Percentiles rank a stretch among this genome's conserved stretches.
phyloP scores from a whole-genome alignment of 2,113 vertebrate genomes.

The Butorides virescens region DNA sequence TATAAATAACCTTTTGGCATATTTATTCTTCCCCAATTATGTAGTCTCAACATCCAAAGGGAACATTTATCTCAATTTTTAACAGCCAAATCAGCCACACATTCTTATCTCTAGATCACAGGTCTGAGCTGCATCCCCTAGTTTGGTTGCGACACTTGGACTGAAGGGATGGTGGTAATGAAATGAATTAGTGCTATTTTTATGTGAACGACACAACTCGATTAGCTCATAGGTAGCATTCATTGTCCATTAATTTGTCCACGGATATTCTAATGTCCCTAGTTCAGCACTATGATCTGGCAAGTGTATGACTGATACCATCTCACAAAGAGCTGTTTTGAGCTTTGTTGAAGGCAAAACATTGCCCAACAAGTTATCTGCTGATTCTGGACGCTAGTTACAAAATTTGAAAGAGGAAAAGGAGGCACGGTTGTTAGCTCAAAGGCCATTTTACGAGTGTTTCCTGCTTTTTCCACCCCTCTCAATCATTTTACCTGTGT shows the following conservation, averaged over 20 bases:
- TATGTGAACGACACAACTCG: background rate
- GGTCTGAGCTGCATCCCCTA: background rate
- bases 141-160: background rate
- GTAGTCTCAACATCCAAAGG: background rate
- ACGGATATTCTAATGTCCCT: background rate
- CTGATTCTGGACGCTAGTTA: background rate
- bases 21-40: background rate
- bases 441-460: background rate
- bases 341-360: background rate
- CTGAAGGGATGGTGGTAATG: background rate
- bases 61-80: background rate
- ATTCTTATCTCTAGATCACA: background rate
- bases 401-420: background rate
- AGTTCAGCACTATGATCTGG: background rate
- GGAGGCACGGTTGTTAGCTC: background rate
- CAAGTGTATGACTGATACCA: background rate
- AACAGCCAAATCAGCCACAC: background rate
- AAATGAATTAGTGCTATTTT: background rate
- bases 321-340: background rate
- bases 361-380: background rate
- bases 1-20: background rate
- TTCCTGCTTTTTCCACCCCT: background rate
- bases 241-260: background rate
- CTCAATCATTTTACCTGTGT: background rate
- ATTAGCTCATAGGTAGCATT: background rate